These are phyloP conservation scores for Pecten maximus DNA, from an alignment of 2,888 invertebrate species.

Conservation along the genomic window DNA sequence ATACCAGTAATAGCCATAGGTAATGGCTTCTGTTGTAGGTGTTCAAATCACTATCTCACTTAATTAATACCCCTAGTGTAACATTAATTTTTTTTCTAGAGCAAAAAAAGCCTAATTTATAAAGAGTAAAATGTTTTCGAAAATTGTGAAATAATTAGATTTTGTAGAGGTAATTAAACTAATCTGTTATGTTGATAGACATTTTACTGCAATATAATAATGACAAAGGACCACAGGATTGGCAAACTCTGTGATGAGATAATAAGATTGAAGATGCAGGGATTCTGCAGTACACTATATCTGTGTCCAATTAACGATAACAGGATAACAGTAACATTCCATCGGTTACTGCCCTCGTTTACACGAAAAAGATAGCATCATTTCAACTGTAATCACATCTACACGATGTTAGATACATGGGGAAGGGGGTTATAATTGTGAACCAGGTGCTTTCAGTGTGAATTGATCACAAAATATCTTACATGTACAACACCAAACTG, in stretches of 20 bases:
- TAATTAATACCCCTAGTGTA: neutral
- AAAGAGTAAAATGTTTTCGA: neutral
- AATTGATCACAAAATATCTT: neutral
- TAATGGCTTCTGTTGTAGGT: neutral
- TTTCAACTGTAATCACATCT: neutral
- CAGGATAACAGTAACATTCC: neutral
- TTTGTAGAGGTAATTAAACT: neutral
- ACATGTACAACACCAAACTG: neutral
- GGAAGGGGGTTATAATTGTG: neutral
- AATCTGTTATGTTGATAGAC: neutral
- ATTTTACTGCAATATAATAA: neutral
- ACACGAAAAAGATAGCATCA: neutral
- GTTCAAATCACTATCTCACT: neutral
- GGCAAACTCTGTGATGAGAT: neutral
- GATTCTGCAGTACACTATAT: neutral
- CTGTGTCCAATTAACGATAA: conserved; percentile 26
- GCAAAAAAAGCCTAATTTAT: neutral
- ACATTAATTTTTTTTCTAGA: neutral
- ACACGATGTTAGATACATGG: neutral
- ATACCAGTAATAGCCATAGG: neutral
- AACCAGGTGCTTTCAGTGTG: neutral
- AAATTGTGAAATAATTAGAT: neutral
- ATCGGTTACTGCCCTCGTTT: neutral
- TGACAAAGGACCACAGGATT: neutral
- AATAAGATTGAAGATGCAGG: neutral